Evolutionary conservation across 1,140 invertebrate genomes (phyloP).

Genomic region (Galendromus occidentalis): DNA sequence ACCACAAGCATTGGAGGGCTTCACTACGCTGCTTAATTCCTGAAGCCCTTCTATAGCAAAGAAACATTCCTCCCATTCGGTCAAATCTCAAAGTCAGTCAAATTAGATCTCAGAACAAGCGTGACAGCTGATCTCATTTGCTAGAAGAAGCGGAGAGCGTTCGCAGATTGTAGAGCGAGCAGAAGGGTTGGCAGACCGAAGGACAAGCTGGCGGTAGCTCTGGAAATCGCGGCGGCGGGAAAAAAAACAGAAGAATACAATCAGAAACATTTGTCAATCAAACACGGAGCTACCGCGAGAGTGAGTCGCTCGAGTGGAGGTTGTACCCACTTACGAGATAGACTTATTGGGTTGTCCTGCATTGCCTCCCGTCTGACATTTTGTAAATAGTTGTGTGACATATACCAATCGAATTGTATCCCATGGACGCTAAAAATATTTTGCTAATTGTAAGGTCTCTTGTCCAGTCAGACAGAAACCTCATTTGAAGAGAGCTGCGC

Average conservation of each 20-base stretch:
- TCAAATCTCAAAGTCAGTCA: not conserved
- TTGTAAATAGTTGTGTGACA: slow-evolving; percentile 9
- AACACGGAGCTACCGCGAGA: not conserved
- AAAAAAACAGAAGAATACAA: not conserved
- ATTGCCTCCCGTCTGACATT: too few species aligned
- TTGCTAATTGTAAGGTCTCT: not conserved
- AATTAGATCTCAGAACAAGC: not conserved
- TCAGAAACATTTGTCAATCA: not conserved
- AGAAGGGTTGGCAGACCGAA: too few species aligned
- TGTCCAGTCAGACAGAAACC: not conserved
- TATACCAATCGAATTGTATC: not conserved
- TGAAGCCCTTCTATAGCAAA: too few species aligned
- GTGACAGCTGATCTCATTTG: not conserved
- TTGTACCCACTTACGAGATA: not conserved
- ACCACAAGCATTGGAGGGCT: not conserved
- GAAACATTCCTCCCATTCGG: not conserved
- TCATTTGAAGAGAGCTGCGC: not conserved
- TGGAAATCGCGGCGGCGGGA: not conserved
- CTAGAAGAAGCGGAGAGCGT: too few species aligned
- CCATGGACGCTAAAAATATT: not conserved
- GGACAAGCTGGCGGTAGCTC: not conserved
- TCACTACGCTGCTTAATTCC: not conserved
- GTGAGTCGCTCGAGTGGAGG: not conserved
- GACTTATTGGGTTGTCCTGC: too few species aligned
- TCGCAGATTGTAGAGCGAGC: too few species aligned